Percentiles rank a stretch among this genome's conserved stretches.
phyloP scores from a whole-genome alignment of 2,797 vertebrate species.

The Prionace glauca region DNA sequence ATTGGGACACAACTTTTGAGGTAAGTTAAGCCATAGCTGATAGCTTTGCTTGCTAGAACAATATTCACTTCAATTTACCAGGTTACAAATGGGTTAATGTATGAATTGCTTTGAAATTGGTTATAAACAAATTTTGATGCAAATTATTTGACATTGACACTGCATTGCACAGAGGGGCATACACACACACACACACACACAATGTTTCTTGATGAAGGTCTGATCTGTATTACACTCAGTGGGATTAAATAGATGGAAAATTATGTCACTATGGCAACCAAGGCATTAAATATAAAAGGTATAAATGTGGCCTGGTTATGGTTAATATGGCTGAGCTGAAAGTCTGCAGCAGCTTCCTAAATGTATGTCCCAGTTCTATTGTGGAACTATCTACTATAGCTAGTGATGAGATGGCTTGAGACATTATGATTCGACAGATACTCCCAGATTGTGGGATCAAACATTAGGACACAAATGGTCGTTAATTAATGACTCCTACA shows the following conservation, averaged over 20 bases:
- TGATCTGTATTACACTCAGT: too few relatives aligned
- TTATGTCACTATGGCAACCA: not conserved
- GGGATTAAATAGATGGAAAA: not conserved
- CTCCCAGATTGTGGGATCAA: too few relatives aligned
- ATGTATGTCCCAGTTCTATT: not conserved
- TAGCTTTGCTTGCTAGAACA: too few relatives aligned
- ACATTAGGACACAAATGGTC: too few relatives aligned
- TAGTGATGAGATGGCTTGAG: not conserved
- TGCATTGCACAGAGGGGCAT: too few relatives aligned
- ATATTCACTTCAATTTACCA: too few relatives aligned
- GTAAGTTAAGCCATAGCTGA: too few relatives aligned
- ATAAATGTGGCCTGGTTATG: not conserved
- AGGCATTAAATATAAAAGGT: not conserved
- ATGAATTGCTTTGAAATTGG: not conserved
- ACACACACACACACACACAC: too few relatives aligned
- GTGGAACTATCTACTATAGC: not conserved
- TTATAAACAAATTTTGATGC: too few relatives aligned
- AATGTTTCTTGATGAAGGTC: not conserved
- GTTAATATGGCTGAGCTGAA: not conserved
- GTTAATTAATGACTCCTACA: too few relatives aligned
- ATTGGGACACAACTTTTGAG: too few relatives aligned
- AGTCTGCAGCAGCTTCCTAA: not conserved
- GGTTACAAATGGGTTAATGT: not conserved
- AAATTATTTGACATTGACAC: not conserved
- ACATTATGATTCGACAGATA: not conserved